Evolutionary conservation across 2,113 vertebrate genomes (phyloP), one percentile per base, ranked within the genome.

Genomic region (Neodontobutis hainanensis): DNA sequence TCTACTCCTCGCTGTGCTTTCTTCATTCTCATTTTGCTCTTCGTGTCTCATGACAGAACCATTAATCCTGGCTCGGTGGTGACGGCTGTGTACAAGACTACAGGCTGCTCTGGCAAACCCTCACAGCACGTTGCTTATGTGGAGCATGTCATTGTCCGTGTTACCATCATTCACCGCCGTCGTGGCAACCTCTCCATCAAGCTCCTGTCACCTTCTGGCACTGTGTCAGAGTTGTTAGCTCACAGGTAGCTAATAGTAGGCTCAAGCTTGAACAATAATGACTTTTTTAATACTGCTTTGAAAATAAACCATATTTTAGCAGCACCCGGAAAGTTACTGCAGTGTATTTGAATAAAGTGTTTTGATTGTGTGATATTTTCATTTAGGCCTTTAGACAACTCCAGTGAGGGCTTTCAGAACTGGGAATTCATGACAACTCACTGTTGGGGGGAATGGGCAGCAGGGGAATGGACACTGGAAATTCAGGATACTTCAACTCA

Each of bases 361-460:
- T 11, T 36, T 44, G 42, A 19, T 36, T 49, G 32, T 64, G 34
- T 52, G 48, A 51, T 85, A 43, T 81, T 68, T 56, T 61, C 19
- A 77, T 87, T 58, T 72, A 99, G 97, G 89, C 88, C 95, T 59
- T 93, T 94, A 77, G 97, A 99, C 83, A 90, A 94, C 91, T 97
- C 97, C 77, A 92, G 92, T 72, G 95, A 97, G 84, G 97, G 96
- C 58, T 99, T 98, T 88, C 93, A 92, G 84, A 93, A 95, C 67
- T 99, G 97, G 97, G 94, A 97, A 70, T 96, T 99, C 78, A 98
- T 99, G 97, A 98, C 95, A 15, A 94, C 95, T 83, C 97, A 99
- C 69, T 96, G 94, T 87, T 99, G 96, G 97, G 96, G 95, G 75
- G 97, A 99, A 87, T 92, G 81, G 77, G 92, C 96, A 32, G 90